Base-by-base conservation (phyloP, 1,140 invertebrate species). In the Musca vetustissima region DNA sequence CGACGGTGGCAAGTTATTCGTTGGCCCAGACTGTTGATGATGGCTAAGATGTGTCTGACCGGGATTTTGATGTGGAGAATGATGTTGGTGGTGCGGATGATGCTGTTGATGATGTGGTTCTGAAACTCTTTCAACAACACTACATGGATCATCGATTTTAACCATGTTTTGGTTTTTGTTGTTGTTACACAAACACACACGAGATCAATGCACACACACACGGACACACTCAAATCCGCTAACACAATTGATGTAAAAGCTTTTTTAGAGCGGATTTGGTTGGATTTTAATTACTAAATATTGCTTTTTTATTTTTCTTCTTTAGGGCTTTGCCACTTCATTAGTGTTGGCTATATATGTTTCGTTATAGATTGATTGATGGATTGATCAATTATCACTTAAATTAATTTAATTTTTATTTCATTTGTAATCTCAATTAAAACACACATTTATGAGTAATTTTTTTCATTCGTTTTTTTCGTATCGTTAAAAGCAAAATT, bases 91-190 rank as follows among this genome's bases (percentile, higher is more conserved):
- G 19, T 17, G 48, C 13, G 24, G 24, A 19, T 57, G 53, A 28
- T 43, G 66, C 47, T 67, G 52, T 4, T 68, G 67, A 6, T 57
- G 64, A 65, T 43, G 64, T 13, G 36, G 53, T 25, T 50, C 64
- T 49, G 22, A 50, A 66, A 66, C 64, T 66, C 49, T 66, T 49
- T 66, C 25, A 49, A 36, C 22, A 55, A 61, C 57, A 61, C 57
- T 61, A 61, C 57, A 61, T 61, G 57, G 57, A 36, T 61, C 68
- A 19, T 52, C 68, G 14, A 66, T 59, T 69, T 69, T 69, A 65
- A 66, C 68, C 68, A 69, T 69, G 36, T 17, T 66, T 65, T 65
- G 15, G 28, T 3, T 43, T 43, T 43, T 43, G 36, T 43, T 43
- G 6, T 4, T 43, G 36, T 13, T 43, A n/a, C n/a, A n/a, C 13